These are phyloP conservation scores for Cebidichthys violaceus DNA, from an alignment of 2,113 vertebrate genomes.

Conservation along the genomic window DNA sequence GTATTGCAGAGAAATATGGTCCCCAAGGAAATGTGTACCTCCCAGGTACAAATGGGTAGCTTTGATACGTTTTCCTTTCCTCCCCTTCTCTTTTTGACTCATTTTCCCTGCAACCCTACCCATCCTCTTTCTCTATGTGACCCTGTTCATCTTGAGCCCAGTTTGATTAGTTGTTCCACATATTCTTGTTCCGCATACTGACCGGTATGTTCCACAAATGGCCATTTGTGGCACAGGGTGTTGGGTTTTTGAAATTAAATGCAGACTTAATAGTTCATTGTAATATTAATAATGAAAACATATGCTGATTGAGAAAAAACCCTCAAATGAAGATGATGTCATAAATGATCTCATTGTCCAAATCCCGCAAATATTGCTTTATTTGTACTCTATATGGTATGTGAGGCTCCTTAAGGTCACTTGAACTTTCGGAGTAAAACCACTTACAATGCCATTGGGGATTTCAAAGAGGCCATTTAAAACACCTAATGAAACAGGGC, in stretches of 20 bases:
- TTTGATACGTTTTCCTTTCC: slow-evolving; percentile 33
- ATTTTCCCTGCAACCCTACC: not conserved
- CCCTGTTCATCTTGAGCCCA: slow-evolving; percentile 34
- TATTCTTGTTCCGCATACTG: not conserved
- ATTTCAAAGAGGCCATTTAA: slow-evolving; percentile 8
- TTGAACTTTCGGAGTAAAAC: slow-evolving; percentile 7
- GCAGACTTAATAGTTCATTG: not conserved
- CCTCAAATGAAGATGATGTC: slow-evolving; percentile 7
- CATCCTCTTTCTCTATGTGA: slow-evolving; percentile 10
- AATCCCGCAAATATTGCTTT: not conserved
- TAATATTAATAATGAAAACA: not conserved
- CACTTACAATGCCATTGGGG: not conserved
- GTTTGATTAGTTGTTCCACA: slow-evolving; percentile 46
- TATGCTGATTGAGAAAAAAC: slow-evolving; percentile 4
- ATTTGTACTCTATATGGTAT: not conserved
- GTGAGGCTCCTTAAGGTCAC: not conserved
- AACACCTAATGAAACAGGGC: slow-evolving; percentile 48
- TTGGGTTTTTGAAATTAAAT: not conserved
- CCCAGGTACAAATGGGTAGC: slow-evolving; percentile 38
- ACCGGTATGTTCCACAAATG: not conserved
- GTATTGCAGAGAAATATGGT: slow-evolving; percentile 60
- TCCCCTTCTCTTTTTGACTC: not conserved
- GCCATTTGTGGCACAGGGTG: not conserved
- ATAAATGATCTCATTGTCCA: not conserved
- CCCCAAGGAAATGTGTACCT: slow-evolving; percentile 53